A percentile compares a stretch with the other conserved stretches of the same genome.
These are phyloP conservation scores for Anadara kagoshimensis DNA, from an alignment of 1,140 invertebrate species.

Conservation along the genomic window DNA sequence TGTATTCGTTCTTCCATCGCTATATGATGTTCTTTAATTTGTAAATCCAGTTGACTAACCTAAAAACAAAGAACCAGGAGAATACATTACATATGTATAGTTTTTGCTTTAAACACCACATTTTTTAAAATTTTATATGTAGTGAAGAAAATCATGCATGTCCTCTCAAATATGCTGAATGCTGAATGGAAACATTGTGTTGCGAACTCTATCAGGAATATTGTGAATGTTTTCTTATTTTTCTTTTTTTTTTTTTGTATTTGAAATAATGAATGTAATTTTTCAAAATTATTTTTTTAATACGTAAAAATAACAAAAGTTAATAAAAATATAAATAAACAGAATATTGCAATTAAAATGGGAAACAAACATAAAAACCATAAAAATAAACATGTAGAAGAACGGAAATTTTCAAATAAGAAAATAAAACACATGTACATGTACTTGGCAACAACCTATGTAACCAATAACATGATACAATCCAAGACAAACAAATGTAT, in stretches of 20 bases:
- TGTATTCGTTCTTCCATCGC: constrained; percentile 60
- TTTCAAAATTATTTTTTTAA: not conserved
- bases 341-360: too few relatives aligned
- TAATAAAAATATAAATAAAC: not conserved
- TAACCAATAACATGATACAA: too few relatives aligned
- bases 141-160: too few relatives aligned
- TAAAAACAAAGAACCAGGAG: constrained; percentile 14
- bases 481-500: too few relatives aligned
- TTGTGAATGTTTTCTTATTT: not conserved
- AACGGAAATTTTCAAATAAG: too few relatives aligned
- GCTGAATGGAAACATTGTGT: not conserved
- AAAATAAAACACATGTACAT: too few relatives aligned
- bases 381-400: too few relatives aligned
- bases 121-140: too few relatives aligned
- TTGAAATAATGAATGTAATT: not conserved
- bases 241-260: not conserved
- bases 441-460: too few relatives aligned
- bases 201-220: not conserved
- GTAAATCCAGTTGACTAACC: constrained; percentile 55
- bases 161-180: not conserved
- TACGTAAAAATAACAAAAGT: not conserved
- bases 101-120: too few relatives aligned
- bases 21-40: constrained; percentile 54
- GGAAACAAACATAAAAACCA: too few relatives aligned
- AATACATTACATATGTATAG: not conserved